Base-by-base conservation (phyloP, 2,797 vertebrate genomes). In the Tragelaphus eurycerus region DNA sequence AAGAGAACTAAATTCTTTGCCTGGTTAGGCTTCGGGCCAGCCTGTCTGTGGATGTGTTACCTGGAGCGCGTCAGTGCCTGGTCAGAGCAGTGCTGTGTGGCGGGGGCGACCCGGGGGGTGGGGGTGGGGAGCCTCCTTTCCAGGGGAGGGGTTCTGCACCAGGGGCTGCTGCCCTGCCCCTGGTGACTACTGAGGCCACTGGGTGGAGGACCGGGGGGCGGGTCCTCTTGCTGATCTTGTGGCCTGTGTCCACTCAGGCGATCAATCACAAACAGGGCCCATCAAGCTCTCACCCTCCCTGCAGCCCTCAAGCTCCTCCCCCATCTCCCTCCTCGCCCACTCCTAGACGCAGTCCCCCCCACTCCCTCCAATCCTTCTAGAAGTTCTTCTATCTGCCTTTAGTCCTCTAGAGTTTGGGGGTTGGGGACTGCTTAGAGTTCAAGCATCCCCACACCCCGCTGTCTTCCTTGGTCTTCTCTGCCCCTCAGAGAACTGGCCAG, bases 41-140 rank as follows among this genome's bases (percentile, higher is more conserved):
- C 67, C 67, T 43, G 11, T 74, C 67, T 74, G 34, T 21, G 34
- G 11, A 12, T 7, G 11, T 13, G 34, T 43, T 23, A 23, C 34
- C 34, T 43, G 67, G 11, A 71, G 34, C 0, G 0, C 6, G 1
- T 23, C 34, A 71, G n/a, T 11, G 34, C 34, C 19, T 38, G 67
- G 67, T 71, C 17, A 71, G 64, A 38, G n/a, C 17, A 6, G n/a
- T 38, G 64, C 64, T 71, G 17, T 17, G 17, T 67, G n/a, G 9
- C 9, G 9, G 17, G 64, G 17, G n/a, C 0, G 2, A 14, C 60
- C 60, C 6, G 7, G 62, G 8, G 8, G 59, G 3, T 15, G 6
- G 12, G 31, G 15, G 6, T 29, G 31, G n/a, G n/a, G 17, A 17
- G 64, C n/a, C 10, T 71, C 34, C 10, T 12, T n/a, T 19, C 64